A percentile compares a stretch with the other conserved stretches of the same genome.
Conservation (phyloP, 2,888 invertebrate genomes). For the Harpalus rufipes region DNA sequence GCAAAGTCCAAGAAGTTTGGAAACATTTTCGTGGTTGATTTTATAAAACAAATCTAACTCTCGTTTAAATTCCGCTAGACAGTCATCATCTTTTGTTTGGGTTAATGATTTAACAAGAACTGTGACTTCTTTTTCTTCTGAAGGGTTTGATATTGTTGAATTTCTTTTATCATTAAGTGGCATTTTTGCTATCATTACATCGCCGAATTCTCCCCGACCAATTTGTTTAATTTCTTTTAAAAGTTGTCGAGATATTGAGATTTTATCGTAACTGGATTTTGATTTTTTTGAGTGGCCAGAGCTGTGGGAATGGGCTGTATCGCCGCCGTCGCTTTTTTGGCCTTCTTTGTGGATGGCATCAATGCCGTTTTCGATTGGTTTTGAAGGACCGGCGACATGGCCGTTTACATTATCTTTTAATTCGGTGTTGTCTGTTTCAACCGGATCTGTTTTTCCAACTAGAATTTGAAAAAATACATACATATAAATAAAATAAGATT, state of each 20-base stretch:
- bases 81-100: conserved; percentile 87
- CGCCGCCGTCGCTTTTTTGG: conserved; percentile 84
- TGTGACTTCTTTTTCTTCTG: conserved; percentile 77
- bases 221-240: conserved; percentile 85
- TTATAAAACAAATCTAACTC: conserved; percentile 93
- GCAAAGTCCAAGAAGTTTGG: conserved; percentile 89
- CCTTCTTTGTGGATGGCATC: conserved; percentile 80
- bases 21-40: conserved; percentile 90
- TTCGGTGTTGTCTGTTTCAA: conserved; percentile 80
- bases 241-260: conserved; percentile 86
- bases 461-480: conserved; percentile 67
- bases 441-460: conserved; percentile 83
- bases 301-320: conserved; percentile 81
- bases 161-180: conserved; percentile 73
- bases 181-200: conserved; percentile 89
- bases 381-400: conserved; percentile 77
- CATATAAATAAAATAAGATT: no score
- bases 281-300: conserved; percentile 81
- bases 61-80: conserved; percentile 90
- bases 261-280: conserved; percentile 85
- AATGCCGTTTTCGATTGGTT: conserved; percentile 80
- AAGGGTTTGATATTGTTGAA: conserved; percentile 71
- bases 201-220: conserved; percentile 96
- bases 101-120: conserved; percentile 89
- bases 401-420: conserved; percentile 82